Base-by-base conservation (phyloP, 2,797 vertebrate species). In the Sebastes kiyomatsui region DNA sequence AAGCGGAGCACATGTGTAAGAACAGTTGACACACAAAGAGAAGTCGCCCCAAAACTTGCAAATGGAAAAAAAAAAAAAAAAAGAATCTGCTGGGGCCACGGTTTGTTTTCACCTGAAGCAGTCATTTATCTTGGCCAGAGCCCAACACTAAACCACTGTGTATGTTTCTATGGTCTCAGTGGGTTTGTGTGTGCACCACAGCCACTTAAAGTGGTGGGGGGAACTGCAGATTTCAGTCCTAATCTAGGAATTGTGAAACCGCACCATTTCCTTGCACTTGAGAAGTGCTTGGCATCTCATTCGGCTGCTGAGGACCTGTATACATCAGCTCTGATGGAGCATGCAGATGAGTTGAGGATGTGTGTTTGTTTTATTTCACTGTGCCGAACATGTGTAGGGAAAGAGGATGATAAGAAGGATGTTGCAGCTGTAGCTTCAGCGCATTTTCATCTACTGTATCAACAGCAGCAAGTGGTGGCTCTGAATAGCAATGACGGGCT, bases 91-190 rank as follows among this genome's bases (percentile, higher is more conserved):
- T 84, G 86, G 87, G 90, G 88, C 94, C 88, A 93, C 79, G 83
- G 93, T 96, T 96, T 95, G 93, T 95, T 96, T 95, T 95, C 93
- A 96, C 95, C 95, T 96, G 95, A 95, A 95, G 94, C 91, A 94
- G 94, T 93, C 93, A 93, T 96, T 96, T 96, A 89, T 96, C 93
- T 96, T 96, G 96, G 95, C 95, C 69, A 72, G 77, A 87, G 80
- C 87, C 95, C 95, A 96, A 92, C 78, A 79, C 92, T 93, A 95
- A 95, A 95, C 95, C 94, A 90, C 94, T 94, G 94, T 96, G 94
- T 96, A 95, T 96, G 92, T 96, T 96, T 95, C 95, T 95, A 94
- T 78, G 91, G 94, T 95, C 95, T 95, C 95, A 59, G 85, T 73
- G 93, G 94, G 93, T 93, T 93, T 93, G 87, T 93, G 91, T 93